Conservation (phyloP, 1,140 invertebrate species). For the Pogonognathellus flavescens region DNA sequence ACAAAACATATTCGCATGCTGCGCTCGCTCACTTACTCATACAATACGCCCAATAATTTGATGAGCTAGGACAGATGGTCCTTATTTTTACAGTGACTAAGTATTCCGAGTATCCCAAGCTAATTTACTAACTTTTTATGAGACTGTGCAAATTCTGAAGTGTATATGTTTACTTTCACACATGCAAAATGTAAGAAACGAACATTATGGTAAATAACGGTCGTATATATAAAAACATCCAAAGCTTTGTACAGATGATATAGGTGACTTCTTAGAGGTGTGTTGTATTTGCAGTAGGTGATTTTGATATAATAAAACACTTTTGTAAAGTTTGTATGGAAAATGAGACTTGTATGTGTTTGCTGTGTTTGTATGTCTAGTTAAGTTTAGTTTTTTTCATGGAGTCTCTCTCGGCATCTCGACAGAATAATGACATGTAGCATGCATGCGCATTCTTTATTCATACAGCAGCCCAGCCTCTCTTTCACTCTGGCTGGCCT, state of each 20-base stretch:
- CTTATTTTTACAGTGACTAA: not conserved
- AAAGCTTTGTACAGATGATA: no score
- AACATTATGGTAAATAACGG: no score
- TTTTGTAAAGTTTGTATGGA: no score
- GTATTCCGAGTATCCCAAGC: not conserved
- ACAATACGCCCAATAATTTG: slow-evolving; percentile 44
- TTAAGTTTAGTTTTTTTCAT: slow-evolving; percentile 25
- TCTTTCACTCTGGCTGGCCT: slow-evolving; percentile 22
- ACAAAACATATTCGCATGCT: slow-evolving; percentile 22
- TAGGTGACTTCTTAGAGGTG: no score
- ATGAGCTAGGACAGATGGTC: slow-evolving; percentile 39
- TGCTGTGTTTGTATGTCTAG: not conserved
- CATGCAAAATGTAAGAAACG: no score
- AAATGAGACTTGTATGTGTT: no score
- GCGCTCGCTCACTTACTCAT: slow-evolving; percentile 7
- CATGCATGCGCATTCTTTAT: slow-evolving; percentile 49
- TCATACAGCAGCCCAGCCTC: slow-evolving; percentile 39
- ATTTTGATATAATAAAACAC: no score
- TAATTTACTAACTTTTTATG: not conserved
- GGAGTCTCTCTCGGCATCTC: slow-evolving; percentile 28
- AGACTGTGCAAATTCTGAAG: no score
- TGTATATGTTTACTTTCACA: no score
- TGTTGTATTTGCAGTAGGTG: no score
- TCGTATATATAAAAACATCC: no score
- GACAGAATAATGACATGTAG: slow-evolving; percentile 50